Percentiles rank a stretch among this genome's conserved stretches.
Conservation (phyloP, 1,140 invertebrate species). For the Glossosoma conforme region DNA sequence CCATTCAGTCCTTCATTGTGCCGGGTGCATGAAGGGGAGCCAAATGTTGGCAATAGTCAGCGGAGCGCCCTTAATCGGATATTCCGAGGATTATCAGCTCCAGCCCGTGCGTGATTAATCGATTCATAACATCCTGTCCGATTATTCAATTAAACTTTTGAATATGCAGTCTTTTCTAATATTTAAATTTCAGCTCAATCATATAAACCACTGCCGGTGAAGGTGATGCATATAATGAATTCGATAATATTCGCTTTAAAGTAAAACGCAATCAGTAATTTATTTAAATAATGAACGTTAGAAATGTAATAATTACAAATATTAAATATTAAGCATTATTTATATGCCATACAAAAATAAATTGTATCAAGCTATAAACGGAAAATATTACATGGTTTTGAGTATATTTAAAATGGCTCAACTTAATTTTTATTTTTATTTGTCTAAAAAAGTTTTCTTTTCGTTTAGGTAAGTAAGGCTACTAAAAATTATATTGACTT, state of each 20-base stretch:
- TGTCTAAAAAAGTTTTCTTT: not conserved
- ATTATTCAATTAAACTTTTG: constrained; percentile 6
- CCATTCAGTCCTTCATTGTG: constrained; percentile 9
- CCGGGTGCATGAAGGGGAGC: not conserved
- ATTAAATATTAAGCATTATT: no score
- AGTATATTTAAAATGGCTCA: not conserved
- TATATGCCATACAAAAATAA: no score
- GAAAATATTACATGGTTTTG: not conserved
- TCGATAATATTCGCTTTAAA: no score
- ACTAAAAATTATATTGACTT: not conserved
- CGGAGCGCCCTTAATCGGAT: constrained; percentile 11
- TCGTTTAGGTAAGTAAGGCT: not conserved
- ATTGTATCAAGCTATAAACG: no score
- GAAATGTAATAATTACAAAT: no score
- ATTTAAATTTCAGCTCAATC: no score
- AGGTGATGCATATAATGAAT: no score
- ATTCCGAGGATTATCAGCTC: constrained; percentile 7
- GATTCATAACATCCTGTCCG: constrained; percentile 10
- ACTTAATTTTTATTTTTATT: not conserved
- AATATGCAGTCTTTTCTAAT: no score
- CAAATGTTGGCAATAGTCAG: not conserved
- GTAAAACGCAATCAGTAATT: no score
- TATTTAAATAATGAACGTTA: no score
- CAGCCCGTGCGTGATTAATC: constrained; percentile 7
- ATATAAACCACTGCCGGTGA: no score